Conservation (phyloP, 2,888 invertebrate species). For the Volucella inflata region DNA sequence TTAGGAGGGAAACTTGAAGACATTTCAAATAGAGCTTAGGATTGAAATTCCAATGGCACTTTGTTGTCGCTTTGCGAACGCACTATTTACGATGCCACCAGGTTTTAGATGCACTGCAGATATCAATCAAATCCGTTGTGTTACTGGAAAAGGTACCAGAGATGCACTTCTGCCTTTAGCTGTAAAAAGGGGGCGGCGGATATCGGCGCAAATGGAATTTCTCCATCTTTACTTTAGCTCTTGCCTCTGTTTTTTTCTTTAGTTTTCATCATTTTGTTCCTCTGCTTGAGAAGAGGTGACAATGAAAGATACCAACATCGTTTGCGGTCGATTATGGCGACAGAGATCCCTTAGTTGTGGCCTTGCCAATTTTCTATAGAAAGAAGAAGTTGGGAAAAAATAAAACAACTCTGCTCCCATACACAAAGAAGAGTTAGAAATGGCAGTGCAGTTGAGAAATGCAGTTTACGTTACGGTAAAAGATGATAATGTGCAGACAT, state of each 20-base stretch:
- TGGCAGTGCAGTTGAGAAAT: neutral
- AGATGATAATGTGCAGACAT: neutral
- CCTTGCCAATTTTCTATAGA: slow-evolving; percentile 46
- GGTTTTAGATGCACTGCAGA: slow-evolving; percentile 49
- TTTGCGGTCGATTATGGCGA: slow-evolving; percentile 44
- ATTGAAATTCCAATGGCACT: slow-evolving; percentile 57
- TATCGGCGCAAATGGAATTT: slow-evolving; percentile 64
- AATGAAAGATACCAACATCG: slow-evolving; percentile 16
- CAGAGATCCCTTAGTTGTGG: slow-evolving; percentile 33
- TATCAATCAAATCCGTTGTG: slow-evolving; percentile 51
- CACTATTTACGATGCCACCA: slow-evolving; percentile 67
- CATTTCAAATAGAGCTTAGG: slow-evolving; percentile 33
- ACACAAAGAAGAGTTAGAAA: no score
- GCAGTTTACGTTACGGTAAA: neutral
- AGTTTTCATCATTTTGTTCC: neutral
- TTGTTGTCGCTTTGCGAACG: slow-evolving; percentile 49
- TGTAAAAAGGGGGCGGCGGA: slow-evolving; percentile 52
- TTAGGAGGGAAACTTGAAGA: slow-evolving; percentile 2
- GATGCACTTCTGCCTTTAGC: slow-evolving; percentile 42
- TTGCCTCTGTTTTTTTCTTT: neutral
- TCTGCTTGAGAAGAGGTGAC: slow-evolving; percentile 37
- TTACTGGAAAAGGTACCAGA: slow-evolving; percentile 13
- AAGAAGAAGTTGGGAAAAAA: neutral
- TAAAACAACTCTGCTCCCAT: no score
- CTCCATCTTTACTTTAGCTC: slow-evolving; percentile 7